phyloP scores from a whole-genome alignment of 2,113 vertebrate species.

The Zeus faber region DNA sequence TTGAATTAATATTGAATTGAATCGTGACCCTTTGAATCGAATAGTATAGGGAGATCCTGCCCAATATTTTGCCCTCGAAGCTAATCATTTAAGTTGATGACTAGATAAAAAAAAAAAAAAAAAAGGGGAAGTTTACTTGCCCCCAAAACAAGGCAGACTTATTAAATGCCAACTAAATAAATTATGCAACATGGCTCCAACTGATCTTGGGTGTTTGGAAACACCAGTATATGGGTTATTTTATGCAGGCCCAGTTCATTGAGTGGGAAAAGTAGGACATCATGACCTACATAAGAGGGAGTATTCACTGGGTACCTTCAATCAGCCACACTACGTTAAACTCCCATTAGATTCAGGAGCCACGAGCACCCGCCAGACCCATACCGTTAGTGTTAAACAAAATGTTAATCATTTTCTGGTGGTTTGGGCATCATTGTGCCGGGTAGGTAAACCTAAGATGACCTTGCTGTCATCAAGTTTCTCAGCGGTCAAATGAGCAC shows the following conservation, averaged over 20 bases:
- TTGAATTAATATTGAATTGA: too few relatives aligned
- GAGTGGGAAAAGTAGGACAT: conserved; percentile 51
- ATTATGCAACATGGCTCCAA: conserved; percentile 37
- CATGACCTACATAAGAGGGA: conserved; percentile 56
- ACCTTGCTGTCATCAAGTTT: too few relatives aligned
- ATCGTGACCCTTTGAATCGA: too few relatives aligned
- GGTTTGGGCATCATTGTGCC: too few relatives aligned
- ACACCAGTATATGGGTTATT: conserved; percentile 55
- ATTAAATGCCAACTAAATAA: conserved; percentile 29
- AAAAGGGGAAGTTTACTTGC: neutral
- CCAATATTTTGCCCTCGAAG: too few relatives aligned
- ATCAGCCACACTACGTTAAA: conserved; percentile 16
- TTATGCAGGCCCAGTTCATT: conserved; percentile 30
- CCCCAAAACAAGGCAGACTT: conserved; percentile 1
- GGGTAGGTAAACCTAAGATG: too few relatives aligned
- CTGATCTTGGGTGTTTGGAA: conserved; percentile 39
- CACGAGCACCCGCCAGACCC: too few relatives aligned
- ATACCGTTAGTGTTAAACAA: too few relatives aligned
- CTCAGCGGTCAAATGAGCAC: too few relatives aligned
- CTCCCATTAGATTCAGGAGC: too few relatives aligned
- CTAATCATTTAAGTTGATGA: neutral
- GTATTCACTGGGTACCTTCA: conserved; percentile 28
- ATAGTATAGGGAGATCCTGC: too few relatives aligned
- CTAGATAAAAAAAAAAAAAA: neutral
- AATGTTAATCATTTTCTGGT: too few relatives aligned